phyloP scores from a whole-genome alignment of 2,888 invertebrate genomes.

The Seira musarum region DNA sequence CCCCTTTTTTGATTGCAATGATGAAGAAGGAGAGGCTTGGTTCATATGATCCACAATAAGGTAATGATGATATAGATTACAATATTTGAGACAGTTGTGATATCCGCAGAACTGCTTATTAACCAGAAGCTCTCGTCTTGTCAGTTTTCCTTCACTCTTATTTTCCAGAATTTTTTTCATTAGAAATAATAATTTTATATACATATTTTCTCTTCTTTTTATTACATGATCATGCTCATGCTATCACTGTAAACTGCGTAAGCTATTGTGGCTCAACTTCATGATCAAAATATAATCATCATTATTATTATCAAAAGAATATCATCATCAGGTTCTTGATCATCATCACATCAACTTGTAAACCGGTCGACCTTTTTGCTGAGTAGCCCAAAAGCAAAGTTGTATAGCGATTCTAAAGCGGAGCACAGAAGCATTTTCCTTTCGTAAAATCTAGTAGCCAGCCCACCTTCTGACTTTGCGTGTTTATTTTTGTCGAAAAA shows the following conservation, averaged over 20 bases:
- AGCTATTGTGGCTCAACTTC: too few relatives aligned
- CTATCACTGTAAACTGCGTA: conserved; percentile 10
- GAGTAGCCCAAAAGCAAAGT: conserved; percentile 3
- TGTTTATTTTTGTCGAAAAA: conserved; percentile 44
- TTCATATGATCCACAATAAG: too few relatives aligned
- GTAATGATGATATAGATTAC: conserved; percentile 49
- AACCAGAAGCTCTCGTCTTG: conserved; percentile 54
- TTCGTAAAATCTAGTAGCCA: conserved; percentile 39
- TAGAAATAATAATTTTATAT: too few relatives aligned
- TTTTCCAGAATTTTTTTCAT: conserved; percentile 52
- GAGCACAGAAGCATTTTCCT: conserved; percentile 54
- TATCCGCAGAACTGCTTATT: conserved; percentile 45
- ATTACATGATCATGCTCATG: conserved; percentile 52
- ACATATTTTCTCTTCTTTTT: conserved; percentile 45
- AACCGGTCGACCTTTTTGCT: conserved; percentile 53
- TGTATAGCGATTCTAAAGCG: conserved; percentile 43
- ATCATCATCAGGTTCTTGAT: conserved; percentile 23
- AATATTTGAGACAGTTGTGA: conserved; percentile 48
- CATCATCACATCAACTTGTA: too few relatives aligned
- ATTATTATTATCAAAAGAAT: too few relatives aligned
- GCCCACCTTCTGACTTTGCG: conserved; percentile 44
- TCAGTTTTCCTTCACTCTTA: conserved; percentile 45
- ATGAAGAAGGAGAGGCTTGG: too few relatives aligned
- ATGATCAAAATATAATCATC: too few relatives aligned
- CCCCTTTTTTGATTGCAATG: too few relatives aligned